Conservation (phyloP, 2,113 vertebrate genomes). For the Anoplopoma fimbria region DNA sequence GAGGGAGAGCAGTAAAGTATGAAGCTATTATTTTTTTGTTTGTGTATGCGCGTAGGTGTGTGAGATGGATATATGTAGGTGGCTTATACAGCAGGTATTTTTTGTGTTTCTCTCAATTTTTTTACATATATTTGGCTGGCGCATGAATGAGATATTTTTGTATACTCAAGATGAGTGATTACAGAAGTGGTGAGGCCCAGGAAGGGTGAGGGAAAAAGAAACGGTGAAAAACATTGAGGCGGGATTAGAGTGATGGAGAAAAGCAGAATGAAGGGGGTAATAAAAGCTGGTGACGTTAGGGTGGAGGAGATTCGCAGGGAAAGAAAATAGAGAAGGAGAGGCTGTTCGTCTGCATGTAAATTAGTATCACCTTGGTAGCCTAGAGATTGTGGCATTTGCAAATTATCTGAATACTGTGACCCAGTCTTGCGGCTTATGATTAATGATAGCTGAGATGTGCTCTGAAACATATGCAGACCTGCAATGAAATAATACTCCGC, state of each 20-base stretch:
- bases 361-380: slow-evolving; percentile 63
- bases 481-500: slow-evolving; percentile 54
- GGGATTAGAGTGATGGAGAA: slow-evolving; percentile 32
- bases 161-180: slow-evolving; percentile 41
- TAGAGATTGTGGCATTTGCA: slow-evolving; percentile 72
- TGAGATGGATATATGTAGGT: slow-evolving; percentile 64
- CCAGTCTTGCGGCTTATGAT: slow-evolving; percentile 71
- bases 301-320: slow-evolving; percentile 38
- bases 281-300: slow-evolving; percentile 21
- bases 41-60: slow-evolving; percentile 64
- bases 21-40: slow-evolving; percentile 64
- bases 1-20: slow-evolving; percentile 52
- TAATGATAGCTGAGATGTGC: slow-evolving; percentile 69
- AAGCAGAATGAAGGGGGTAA: not conserved
- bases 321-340: slow-evolving; percentile 35
- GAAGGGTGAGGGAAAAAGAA: slow-evolving; percentile 23
- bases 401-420: slow-evolving; percentile 76
- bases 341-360: slow-evolving; percentile 71
- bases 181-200: slow-evolving; percentile 15
- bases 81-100: slow-evolving; percentile 52
- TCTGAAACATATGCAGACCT: slow-evolving; percentile 55
- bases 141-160: slow-evolving; percentile 52
- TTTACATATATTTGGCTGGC: slow-evolving; percentile 52
- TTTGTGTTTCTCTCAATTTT: slow-evolving; percentile 27
- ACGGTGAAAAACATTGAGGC: slow-evolving; percentile 22